A percentile compares a stretch with the other conserved stretches of the same genome.
Evolutionary conservation across 2,113 vertebrate species (phyloP).

Genomic region (Phaethornis superciliosus): DNA sequence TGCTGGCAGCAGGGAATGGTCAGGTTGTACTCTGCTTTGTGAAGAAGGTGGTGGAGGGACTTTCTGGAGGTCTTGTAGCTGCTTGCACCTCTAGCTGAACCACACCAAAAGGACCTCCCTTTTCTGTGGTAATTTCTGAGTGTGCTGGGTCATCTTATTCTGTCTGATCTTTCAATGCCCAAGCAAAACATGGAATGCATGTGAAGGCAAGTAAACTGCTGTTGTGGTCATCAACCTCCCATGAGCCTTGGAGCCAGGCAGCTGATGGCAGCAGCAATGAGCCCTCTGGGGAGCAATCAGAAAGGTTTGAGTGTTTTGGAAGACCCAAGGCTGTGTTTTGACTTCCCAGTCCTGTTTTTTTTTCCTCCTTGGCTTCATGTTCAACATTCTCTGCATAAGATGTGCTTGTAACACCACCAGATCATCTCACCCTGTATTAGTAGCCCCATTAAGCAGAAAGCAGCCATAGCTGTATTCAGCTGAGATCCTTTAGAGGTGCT

Average conservation of each 20-base stretch:
- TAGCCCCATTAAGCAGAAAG: neutral
- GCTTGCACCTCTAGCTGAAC: neutral
- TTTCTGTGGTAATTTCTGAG: neutral
- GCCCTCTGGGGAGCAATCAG: neutral
- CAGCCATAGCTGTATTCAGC: rapidly evolving
- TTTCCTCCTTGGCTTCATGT: neutral
- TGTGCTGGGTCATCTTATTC: neutral
- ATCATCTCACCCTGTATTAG: neutral
- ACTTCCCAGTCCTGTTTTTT: neutral
- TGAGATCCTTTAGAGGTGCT: neutral
- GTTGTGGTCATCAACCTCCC: neutral
- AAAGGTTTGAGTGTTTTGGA: neutral
- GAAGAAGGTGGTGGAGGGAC: neutral
- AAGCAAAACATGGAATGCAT: neutral
- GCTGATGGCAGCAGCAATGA: neutral
- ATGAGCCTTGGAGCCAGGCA: neutral
- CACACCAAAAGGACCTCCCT: neutral
- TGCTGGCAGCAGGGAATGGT: neutral
- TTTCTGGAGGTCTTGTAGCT: neutral
- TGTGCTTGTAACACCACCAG: neutral
- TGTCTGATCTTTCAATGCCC: neutral
- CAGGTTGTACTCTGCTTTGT: neutral
- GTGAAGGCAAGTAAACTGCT: neutral
- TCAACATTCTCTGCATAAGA: neutral
- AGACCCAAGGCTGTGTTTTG: neutral